Percentiles rank a stretch among this genome's conserved stretches.
phyloP scores from a whole-genome alignment of 2,797 vertebrate species.

The Alauda arvensis region DNA sequence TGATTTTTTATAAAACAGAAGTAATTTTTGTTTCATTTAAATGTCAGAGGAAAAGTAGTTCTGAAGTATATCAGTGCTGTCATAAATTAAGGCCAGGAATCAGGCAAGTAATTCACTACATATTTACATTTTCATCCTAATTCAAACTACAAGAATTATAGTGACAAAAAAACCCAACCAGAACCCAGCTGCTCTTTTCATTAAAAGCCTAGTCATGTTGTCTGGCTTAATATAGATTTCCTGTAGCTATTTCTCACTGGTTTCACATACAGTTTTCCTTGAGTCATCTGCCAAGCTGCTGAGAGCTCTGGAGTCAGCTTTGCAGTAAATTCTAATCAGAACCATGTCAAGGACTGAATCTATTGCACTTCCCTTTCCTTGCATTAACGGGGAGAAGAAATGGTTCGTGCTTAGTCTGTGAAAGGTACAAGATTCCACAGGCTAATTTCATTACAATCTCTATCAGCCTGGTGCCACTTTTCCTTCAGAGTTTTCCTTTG shows the following conservation, averaged over 20 bases:
- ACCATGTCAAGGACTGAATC: neutral
- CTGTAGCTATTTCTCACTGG: slow-evolving; percentile 1
- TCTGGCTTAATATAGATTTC: slow-evolving; percentile 11
- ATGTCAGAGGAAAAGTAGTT: neutral
- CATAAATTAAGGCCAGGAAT: slow-evolving; percentile 21
- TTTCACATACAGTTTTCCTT: slow-evolving; percentile 22
- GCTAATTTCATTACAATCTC: slow-evolving; percentile 1
- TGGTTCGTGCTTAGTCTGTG: neutral
- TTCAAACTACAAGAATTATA: neutral
- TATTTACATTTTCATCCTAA: slow-evolving; percentile 44
- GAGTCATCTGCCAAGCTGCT: slow-evolving; percentile 3
- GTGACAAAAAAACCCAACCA: neutral
- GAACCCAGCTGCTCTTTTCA: neutral
- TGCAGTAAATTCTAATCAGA: slow-evolving; percentile 11
- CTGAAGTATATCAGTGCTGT: slow-evolving; percentile 1
- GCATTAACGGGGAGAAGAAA: neutral
- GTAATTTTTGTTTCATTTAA: slow-evolving; percentile 18
- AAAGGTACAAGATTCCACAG: neutral
- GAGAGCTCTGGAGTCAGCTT: slow-evolving; percentile 4
- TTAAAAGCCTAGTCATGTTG: neutral
- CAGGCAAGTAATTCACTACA: neutral
- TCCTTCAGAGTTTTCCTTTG: neutral
- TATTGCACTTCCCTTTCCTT: neutral
- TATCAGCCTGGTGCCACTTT: neutral
- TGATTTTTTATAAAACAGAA: neutral